Evolutionary conservation across 2,797 vertebrate genomes (phyloP).

Genomic region (Falco concolor): DNA sequence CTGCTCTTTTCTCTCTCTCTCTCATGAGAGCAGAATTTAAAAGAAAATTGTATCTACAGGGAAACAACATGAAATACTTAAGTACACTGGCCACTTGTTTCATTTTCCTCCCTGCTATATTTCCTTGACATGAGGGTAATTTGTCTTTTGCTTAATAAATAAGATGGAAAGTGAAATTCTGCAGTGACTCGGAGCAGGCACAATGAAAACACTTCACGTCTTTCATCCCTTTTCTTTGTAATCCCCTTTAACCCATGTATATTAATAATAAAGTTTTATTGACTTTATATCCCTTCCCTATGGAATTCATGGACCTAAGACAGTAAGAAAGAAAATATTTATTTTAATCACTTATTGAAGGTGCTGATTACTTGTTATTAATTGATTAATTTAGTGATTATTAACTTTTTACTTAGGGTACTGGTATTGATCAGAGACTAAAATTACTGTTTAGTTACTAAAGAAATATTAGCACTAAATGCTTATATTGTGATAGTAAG

Average conservation of each 20-base stretch:
- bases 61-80: neutral
- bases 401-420: neutral
- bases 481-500: neutral
- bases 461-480: neutral
- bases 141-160: conserved; percentile 56
- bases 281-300: neutral
- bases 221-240: neutral
- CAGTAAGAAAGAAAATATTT: neutral
- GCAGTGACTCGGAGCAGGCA: conserved; percentile 21
- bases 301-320: neutral
- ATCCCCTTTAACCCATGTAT: neutral
- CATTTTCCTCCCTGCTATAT: conserved; percentile 7
- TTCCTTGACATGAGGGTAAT: conserved; percentile 52
- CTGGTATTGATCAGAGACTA: neutral
- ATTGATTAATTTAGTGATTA: neutral
- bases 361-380: neutral
- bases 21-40: neutral
- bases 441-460: neutral
- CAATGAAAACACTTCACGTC: neutral
- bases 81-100: neutral
- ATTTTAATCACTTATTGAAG: neutral
- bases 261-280: conserved; percentile 29
- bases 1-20: neutral
- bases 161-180: conserved; percentile 47
- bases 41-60: neutral